A percentile compares a stretch with the other conserved stretches of the same genome.
Conservation (phyloP, 2,797 vertebrate species). For the Liasis olivaceus region DNA sequence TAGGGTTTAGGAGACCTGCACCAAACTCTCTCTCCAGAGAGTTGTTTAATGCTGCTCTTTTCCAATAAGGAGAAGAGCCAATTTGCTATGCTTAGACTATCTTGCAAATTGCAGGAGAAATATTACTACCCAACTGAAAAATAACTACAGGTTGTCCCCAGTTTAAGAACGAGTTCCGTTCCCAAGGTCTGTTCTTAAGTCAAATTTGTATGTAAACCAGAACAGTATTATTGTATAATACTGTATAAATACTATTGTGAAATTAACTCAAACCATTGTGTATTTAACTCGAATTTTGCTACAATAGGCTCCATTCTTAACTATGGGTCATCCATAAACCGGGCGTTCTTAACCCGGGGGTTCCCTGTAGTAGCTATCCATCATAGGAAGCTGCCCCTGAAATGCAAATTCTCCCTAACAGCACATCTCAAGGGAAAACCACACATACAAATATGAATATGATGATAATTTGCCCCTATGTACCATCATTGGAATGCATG, state of each 20-base stretch:
- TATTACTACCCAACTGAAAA: not conserved
- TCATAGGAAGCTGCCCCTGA: not conserved
- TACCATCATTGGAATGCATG: too few relatives aligned
- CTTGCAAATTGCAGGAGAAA: constrained; percentile 11
- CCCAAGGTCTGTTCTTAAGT: too few relatives aligned
- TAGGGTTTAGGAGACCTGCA: not conserved
- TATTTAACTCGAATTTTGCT: too few relatives aligned
- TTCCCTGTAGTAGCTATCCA: not conserved
- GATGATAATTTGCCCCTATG: not conserved
- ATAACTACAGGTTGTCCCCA: not conserved
- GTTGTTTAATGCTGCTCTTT: not conserved
- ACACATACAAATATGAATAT: not conserved
- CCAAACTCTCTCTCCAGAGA: not conserved
- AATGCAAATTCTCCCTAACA: not conserved
- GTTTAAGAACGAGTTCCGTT: too few relatives aligned
- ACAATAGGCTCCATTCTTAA: too few relatives aligned
- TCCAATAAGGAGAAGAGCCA: not conserved
- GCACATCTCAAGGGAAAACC: not conserved
- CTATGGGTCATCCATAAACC: too few relatives aligned
- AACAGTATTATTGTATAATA: too few relatives aligned
- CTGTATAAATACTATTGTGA: too few relatives aligned
- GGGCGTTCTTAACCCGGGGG: too few relatives aligned
- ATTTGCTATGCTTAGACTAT: not conserved
- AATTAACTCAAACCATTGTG: too few relatives aligned
- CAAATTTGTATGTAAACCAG: too few relatives aligned